phyloP scores from a whole-genome alignment of 2,888 invertebrate genomes.

The Tenthredo scrophulariae region DNA sequence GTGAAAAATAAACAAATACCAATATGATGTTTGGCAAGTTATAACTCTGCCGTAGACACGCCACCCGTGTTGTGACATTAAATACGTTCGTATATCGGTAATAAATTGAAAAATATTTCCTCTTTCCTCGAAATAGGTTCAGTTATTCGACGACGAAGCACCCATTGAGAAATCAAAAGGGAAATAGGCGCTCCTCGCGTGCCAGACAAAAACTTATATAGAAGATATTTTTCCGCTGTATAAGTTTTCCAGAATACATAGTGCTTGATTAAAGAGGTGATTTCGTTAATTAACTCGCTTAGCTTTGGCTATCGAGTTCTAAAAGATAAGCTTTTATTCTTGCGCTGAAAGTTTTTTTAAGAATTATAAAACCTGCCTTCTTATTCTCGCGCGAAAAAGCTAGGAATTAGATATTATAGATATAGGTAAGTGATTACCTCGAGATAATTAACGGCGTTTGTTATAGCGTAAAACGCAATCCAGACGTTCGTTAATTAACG shows the following conservation, averaged over 20 bases:
- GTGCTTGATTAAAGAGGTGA: background rate
- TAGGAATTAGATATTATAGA: background rate
- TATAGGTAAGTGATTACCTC: background rate
- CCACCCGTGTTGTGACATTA: background rate
- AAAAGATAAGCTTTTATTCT: conserved; percentile 37
- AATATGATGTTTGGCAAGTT: no score
- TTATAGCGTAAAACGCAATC: background rate
- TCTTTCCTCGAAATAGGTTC: background rate
- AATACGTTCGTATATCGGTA: conserved; percentile 18
- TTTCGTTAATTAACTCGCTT: conserved; percentile 40
- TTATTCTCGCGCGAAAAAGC: background rate
- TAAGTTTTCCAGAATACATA: background rate
- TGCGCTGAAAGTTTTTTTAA: background rate
- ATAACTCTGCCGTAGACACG: no score
- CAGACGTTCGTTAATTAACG: conserved; percentile 17
- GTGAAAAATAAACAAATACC: no score
- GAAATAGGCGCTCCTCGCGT: background rate
- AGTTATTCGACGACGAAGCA: background rate
- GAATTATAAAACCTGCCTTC: background rate
- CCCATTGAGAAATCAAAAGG: background rate
- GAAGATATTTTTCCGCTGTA: background rate
- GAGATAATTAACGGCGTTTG: conserved; percentile 39
- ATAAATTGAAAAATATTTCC: conserved; percentile 17
- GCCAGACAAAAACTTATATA: conserved; percentile 20
- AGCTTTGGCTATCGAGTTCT: conserved; percentile 1